Percentiles rank a stretch among this genome's conserved stretches.
Evolutionary conservation across 1,140 invertebrate species (phyloP).

Genomic region (Yoshiicerus persimilis): DNA sequence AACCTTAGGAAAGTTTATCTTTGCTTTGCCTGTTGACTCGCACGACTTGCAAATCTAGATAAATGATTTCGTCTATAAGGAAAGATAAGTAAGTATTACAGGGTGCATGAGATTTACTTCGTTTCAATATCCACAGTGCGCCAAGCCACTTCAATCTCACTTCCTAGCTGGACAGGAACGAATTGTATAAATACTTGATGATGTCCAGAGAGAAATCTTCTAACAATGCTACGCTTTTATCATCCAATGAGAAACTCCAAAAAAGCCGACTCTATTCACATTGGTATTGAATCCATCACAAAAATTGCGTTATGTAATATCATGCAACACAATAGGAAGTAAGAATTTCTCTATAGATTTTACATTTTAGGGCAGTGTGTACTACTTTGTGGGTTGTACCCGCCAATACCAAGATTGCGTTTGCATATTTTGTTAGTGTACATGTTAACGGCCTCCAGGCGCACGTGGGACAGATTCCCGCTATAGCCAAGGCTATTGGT

Average conservation of each 20-base stretch:
- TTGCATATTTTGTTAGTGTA: background rate
- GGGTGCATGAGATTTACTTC: background rate
- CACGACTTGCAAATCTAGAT: slow-evolving; percentile 17
- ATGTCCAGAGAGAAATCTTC: background rate
- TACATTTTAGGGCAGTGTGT: background rate
- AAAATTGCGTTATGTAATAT: too few relatives aligned
- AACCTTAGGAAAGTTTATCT: slow-evolving; percentile 5
- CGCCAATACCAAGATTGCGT: background rate
- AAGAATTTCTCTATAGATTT: too few relatives aligned
- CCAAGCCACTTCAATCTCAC: background rate
- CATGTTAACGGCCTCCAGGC: background rate
- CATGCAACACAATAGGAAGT: background rate
- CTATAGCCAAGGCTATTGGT: background rate
- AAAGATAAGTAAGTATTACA: background rate
- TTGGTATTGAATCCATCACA: too few relatives aligned
- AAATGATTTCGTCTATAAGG: background rate
- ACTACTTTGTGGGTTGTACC: background rate
- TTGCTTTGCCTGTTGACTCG: background rate
- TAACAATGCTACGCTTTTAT: background rate
- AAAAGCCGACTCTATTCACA: background rate
- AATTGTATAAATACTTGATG: background rate
- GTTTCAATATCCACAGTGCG: background rate
- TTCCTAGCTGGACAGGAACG: background rate
- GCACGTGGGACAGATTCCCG: background rate
- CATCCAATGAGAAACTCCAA: background rate